Conservation (phyloP, 1,140 invertebrate genomes). For the Eurosta solidaginis region DNA sequence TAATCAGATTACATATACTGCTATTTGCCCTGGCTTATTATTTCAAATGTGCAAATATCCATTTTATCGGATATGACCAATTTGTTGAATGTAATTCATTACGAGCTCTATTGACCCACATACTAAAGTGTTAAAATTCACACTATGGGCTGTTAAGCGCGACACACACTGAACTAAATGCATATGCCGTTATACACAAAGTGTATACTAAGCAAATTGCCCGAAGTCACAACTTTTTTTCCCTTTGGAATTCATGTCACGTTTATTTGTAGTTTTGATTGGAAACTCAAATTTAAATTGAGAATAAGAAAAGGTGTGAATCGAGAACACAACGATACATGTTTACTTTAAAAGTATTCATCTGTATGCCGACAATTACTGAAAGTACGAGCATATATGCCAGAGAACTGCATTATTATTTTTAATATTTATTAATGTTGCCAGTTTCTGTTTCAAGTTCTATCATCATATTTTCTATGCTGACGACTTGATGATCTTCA, state of each 20-base stretch:
- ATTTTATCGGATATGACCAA: background rate
- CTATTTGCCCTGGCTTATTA: background rate
- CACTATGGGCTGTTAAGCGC: background rate
- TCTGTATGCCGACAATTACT: background rate
- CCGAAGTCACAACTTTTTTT: background rate
- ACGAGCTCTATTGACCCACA: background rate
- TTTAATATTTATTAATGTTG: too few species aligned
- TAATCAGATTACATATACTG: too few species aligned
- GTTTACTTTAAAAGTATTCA: background rate
- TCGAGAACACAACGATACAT: too few species aligned
- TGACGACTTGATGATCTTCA: too few species aligned
- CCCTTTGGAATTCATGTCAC: background rate
- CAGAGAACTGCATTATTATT: too few species aligned
- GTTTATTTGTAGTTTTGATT: background rate
- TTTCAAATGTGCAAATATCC: background rate
- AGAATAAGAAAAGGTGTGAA: too few species aligned
- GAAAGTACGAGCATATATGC: background rate
- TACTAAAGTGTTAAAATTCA: background rate
- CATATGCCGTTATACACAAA: background rate
- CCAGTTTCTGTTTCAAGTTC: too few species aligned
- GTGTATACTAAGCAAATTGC: background rate
- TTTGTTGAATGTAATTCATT: background rate
- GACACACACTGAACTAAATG: background rate
- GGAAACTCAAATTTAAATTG: slow-evolving; percentile 4
- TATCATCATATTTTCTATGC: too few species aligned